A percentile compares a stretch with the other conserved stretches of the same genome.
Conservation (phyloP, 2,113 vertebrate genomes). For the Notothenia rossii region DNA sequence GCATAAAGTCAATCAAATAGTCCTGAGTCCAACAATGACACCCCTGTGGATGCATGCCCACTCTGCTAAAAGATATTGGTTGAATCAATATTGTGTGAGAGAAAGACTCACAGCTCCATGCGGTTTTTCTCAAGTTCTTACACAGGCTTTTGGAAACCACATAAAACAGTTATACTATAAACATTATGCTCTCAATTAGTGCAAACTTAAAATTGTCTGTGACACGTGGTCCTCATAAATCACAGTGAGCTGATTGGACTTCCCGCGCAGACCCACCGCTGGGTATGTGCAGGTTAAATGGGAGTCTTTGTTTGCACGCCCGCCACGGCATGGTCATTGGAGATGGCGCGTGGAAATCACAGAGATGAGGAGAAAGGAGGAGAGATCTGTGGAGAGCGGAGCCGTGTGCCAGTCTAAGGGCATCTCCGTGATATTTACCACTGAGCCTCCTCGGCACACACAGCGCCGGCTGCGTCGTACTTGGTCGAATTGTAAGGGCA, state of each 20-base stretch:
- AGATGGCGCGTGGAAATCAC: constrained; percentile 8
- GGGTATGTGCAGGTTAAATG: constrained; percentile 23
- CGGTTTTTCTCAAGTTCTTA: neutral
- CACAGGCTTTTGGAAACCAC: neutral
- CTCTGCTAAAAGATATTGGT: constrained; percentile 4
- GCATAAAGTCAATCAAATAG: constrained; percentile 37
- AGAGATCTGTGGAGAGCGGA: neutral
- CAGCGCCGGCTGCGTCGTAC: constrained; percentile 46
- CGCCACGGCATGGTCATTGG: constrained; percentile 15
- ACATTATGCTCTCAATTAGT: neutral
- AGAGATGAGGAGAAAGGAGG: neutral
- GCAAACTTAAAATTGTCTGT: constrained; percentile 6
- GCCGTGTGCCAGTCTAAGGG: constrained; percentile 33
- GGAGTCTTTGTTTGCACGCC: constrained; percentile 48
- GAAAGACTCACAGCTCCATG: neutral
- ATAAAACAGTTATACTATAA: neutral
- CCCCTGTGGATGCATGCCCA: constrained; percentile 18
- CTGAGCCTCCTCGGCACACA: constrained; percentile 41
- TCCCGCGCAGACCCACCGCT: constrained; percentile 43
- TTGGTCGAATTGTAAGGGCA: constrained; percentile 40
- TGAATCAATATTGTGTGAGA: constrained; percentile 15
- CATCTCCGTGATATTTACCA: constrained; percentile 38
- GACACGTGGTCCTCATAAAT: constrained; percentile 32
- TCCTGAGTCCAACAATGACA: constrained; percentile 34
- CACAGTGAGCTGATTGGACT: constrained; percentile 54